Evolutionary conservation across 2,113 vertebrate species (phyloP), one percentile per base, ranked within the genome.

Genomic region (Larimichthys crocea): DNA sequence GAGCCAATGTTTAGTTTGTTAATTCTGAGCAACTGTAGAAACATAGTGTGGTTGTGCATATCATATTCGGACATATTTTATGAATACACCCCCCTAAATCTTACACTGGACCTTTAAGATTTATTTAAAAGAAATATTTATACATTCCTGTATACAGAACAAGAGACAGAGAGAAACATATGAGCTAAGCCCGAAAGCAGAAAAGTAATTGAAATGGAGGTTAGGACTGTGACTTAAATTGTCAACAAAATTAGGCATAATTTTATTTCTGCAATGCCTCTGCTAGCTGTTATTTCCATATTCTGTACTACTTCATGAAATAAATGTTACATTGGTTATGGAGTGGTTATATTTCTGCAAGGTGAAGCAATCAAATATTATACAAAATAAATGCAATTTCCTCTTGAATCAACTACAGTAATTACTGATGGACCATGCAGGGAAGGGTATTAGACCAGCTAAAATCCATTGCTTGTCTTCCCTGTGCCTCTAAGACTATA

Each of bases 91-190:
- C 8, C 35, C 35, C 7, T 40, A 40, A 35, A 40, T 40, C 35
- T 40, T 40, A 40, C 35, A 40, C 35, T 40, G 35, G 35, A 40
- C 35, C 31, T 31, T 31, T 35, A 35, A 8, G 35, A 8, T 11
- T 82, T 26, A 63, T 74, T 73, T 60, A 64, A 69, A 44, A 61
- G 81, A 59, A 56, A n/a, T 22, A 26, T 79, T n/a, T 79, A 3
- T 40, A 53, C 42, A 62, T 64, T 63, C 24, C 8, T 56, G 29
- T 42, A 29, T 35, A 69, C 20, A 74, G 66, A 80, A 74, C 6
- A 48, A 46, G 31, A 53, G 35, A 50, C 40, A 6, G 31, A 53
- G 46, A 57, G 15, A 70, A 5, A 64, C 22, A 56, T 7, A 50
- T 62, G 22, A 14, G 29, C 7, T 35, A 8, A 14, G 17, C 69